Conservation (phyloP, 2,888 invertebrate genomes). For the Epinotia demarniana region DNA sequence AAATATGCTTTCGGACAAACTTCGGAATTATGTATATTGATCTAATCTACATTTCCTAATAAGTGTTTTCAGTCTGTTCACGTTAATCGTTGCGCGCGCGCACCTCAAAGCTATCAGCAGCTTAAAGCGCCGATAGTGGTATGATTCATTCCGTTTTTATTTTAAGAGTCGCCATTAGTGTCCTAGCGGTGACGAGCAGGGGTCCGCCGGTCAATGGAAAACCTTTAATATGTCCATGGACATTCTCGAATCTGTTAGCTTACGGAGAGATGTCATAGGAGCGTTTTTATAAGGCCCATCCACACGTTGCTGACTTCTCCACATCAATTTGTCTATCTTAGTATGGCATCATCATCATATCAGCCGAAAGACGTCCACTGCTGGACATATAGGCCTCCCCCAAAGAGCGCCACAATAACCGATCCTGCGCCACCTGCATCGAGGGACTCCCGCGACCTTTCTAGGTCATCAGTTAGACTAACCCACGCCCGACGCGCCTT, state of each 20-base stretch:
- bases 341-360: too few species aligned
- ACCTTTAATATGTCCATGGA: not conserved
- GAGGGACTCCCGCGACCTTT: too few species aligned
- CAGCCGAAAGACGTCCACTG: too few species aligned
- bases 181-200: conserved; percentile 34
- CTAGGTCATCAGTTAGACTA: not conserved
- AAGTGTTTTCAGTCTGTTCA: not conserved
- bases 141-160: conserved; percentile 42
- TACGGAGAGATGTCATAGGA: not conserved
- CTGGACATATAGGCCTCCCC: too few species aligned
- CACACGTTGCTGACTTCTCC: too few species aligned
- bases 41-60: not conserved
- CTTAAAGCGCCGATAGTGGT: conserved; percentile 43
- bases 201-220: conserved; percentile 1
- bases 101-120: conserved; percentile 32
- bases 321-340: too few species aligned
- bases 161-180: conserved; percentile 38
- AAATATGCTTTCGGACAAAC: too few species aligned
- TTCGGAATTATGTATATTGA: too few species aligned
- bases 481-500: too few species aligned
- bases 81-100: conserved; percentile 9
- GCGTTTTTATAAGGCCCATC: too few species aligned
- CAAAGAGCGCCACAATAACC: too few species aligned
- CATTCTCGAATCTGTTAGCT: not conserved
- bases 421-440: too few species aligned